Base-by-base conservation (phyloP, 2,888 invertebrate species). In the Prenolepis imparis region DNA sequence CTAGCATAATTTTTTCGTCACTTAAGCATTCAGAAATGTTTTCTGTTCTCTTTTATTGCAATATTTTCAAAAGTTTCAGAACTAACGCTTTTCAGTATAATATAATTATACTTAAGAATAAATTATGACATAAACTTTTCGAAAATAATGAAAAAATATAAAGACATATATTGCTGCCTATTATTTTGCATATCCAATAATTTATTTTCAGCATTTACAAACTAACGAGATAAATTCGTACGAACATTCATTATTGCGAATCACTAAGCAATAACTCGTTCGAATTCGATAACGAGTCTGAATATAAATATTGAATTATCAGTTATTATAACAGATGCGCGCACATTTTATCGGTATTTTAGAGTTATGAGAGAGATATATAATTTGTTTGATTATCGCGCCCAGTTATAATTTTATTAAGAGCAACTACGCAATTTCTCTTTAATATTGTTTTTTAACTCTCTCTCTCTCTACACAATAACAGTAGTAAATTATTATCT, bases 21-120 rank as follows among this genome's bases (percentile, higher is more conserved):
- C 28, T 78, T 77, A 28, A 36, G 39, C 32, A 5, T 21, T 11
- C 15, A 63, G 67, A 11, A 9, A 63, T 39, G 28, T 21, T 73
- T 84, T 84, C 82, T 86, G 59, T 86, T 85, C 41, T 39, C 32
- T 86, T 80, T 55, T 77, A 52, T 52, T 66, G 63, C 61, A 73
- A 74, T 39, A 57, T 77, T 84, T 81, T 80, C 61, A 77, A 70
- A 83, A 88, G 52, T 82, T 84, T 78, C 80, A 12, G 8, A n/a
- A 73, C 9, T 28, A 59, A 28, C 24, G 18, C 24, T 73, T 73
- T 73, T 2, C 21, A 66, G 77, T 74, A 73, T 85, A 83, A 88
- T 88, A 86, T 86, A 88, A 89, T 89, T 86, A 78, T 80, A 36
- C 36, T 18, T n/a, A 12, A 18, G 6, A 59, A n/a, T n/a, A n/a